A percentile compares a stretch with the other conserved stretches of the same genome.
Evolutionary conservation across 2,888 invertebrate genomes (phyloP).

Genomic region (Amaurobius ferox): DNA sequence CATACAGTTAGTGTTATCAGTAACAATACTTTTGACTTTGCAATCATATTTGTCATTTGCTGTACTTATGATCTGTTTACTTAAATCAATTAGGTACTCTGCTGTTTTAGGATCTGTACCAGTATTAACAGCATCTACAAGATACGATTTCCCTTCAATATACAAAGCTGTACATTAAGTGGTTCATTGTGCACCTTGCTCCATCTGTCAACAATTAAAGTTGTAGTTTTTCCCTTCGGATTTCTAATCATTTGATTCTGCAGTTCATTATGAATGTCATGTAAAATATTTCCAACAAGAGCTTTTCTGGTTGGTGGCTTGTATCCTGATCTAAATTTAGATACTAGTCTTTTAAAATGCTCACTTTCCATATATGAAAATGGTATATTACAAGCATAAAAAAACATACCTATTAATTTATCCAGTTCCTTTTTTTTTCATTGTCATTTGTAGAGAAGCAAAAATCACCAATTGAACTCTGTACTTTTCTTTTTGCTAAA

Average conservation of each 20-base stretch:
- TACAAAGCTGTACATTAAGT: neutral
- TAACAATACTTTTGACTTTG: conserved; percentile 8
- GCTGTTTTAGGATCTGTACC: neutral
- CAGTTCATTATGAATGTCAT: conserved; percentile 7
- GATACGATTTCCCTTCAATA: neutral
- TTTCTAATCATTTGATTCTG: neutral
- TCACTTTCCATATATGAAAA: neutral
- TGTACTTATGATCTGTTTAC: conserved; percentile 10
- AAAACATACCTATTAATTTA: neutral
- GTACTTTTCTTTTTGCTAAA: too few relatives aligned
- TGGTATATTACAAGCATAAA: conserved; percentile 15
- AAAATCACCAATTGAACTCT: too few relatives aligned
- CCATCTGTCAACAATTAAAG: conserved; percentile 19
- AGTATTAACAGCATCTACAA: conserved; percentile 3
- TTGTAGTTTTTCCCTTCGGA: neutral
- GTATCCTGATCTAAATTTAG: conserved; percentile 4
- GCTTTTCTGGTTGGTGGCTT: neutral
- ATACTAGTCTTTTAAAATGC: neutral
- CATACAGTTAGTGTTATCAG: neutral
- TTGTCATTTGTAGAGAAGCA: too few relatives aligned
- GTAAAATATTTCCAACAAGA: conserved; percentile 1
- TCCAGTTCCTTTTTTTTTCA: neutral
- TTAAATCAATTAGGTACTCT: conserved; percentile 7
- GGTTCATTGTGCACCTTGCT: conserved; percentile 13
- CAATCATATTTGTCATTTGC: conserved; percentile 24